phyloP scores from a whole-genome alignment of 2,888 invertebrate genomes.

The Thera obeliscata region DNA sequence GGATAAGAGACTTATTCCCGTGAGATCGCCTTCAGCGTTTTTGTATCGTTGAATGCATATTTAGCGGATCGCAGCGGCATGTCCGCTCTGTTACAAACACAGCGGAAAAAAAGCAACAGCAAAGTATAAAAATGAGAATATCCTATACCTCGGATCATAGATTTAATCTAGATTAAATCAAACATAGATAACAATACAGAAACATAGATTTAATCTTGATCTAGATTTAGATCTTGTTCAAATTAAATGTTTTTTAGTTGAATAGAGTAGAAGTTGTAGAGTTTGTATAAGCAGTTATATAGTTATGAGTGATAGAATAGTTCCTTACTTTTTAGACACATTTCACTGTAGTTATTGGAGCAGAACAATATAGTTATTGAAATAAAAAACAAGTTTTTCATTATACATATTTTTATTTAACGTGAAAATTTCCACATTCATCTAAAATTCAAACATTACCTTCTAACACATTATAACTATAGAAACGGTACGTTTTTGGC shows the following conservation, averaged over 20 bases:
- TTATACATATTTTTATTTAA: slow-evolving; percentile 74
- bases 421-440: slow-evolving; percentile 69
- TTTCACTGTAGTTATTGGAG: slow-evolving; percentile 35
- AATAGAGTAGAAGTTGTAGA: no score
- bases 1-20: slow-evolving; percentile 88
- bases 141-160: slow-evolving; percentile 10
- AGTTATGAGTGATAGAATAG: slow-evolving; percentile 1
- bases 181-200: no score
- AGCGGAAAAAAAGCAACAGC: not conserved
- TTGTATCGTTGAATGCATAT: slow-evolving; percentile 83
- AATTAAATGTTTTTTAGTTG: no score
- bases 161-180: no score
- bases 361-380: slow-evolving; percentile 48
- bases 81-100: not conserved
- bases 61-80: slow-evolving; percentile 14
- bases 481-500: slow-evolving; percentile 21
- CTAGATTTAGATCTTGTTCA: no score
- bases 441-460: slow-evolving; percentile 60
- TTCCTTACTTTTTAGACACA: not conserved
- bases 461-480: slow-evolving; percentile 47
- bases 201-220: no score
- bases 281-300: not conserved
- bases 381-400: slow-evolving; percentile 52
- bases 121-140: not conserved
- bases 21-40: slow-evolving; percentile 90